Conservation (phyloP, 2,888 invertebrate species). For the Mactromeris polynyma region DNA sequence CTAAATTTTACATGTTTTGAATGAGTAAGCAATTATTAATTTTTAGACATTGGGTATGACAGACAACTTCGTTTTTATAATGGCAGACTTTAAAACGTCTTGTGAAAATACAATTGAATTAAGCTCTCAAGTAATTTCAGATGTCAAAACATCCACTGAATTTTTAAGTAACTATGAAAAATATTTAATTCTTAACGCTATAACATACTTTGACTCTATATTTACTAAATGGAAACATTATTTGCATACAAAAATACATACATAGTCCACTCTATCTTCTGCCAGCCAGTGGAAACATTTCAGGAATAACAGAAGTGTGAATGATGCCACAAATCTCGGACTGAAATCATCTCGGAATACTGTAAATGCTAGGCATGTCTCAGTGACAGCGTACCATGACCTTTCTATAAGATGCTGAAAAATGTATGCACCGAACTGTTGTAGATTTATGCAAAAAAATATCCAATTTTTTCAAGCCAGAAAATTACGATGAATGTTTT, state of each 20-base stretch:
- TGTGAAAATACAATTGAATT: background rate
- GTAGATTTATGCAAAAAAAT: too few relatives aligned
- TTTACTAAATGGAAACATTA: background rate
- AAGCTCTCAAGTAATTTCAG: too few relatives aligned
- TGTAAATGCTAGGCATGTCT: slow-evolving; percentile 99
- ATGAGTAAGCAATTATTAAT: too few relatives aligned
- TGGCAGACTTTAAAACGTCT: background rate
- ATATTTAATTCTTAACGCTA: background rate
- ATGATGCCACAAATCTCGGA: slow-evolving; percentile 97
- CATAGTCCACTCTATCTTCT: slow-evolving; percentile 99
- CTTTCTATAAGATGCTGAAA: slow-evolving; percentile 97
- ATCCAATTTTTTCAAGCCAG: too few relatives aligned
- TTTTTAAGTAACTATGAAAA: too few relatives aligned
- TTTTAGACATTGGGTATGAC: too few relatives aligned
- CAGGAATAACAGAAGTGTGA: slow-evolving; percentile 97
- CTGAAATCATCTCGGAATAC: slow-evolving; percentile 99
- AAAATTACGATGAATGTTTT: too few relatives aligned
- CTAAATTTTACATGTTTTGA: too few relatives aligned
- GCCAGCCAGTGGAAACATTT: slow-evolving; percentile 99
- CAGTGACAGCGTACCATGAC: slow-evolving; percentile 99
- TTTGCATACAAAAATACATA: slow-evolving; percentile 89
- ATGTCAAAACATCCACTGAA: too few relatives aligned
- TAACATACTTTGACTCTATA: background rate
- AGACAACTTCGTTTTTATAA: too few relatives aligned
- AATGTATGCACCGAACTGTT: background rate